phyloP scores from a whole-genome alignment of 2,797 vertebrate genomes.

The Alexandromys oeconomus region DNA sequence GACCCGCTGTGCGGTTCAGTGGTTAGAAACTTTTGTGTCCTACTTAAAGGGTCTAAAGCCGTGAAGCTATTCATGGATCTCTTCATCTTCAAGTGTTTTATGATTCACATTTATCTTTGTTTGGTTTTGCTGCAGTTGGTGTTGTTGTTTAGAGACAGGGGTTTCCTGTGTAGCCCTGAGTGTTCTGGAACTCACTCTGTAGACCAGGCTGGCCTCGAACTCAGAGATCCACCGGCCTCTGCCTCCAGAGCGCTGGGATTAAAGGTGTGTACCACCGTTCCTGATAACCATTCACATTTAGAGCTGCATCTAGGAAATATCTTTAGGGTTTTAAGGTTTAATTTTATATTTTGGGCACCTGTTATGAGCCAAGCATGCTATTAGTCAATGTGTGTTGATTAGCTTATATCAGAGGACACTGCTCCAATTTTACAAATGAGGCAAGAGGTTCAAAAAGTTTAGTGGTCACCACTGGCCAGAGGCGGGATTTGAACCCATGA shows the following conservation, averaged over 20 bases:
- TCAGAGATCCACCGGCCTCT: not conserved
- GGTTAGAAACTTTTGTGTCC: not conserved
- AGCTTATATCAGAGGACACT: not conserved
- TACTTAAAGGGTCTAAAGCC: conserved; percentile 21
- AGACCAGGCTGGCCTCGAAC: not conserved
- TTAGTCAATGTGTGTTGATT: not conserved
- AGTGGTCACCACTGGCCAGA: not conserved
- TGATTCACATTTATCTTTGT: not conserved
- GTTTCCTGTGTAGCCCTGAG: not conserved
- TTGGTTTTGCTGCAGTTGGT: not conserved
- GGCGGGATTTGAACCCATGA: conserved; percentile 5
- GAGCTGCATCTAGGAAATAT: not conserved
- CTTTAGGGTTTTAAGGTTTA: not conserved
- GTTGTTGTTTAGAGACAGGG: not conserved
- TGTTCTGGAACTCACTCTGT: not conserved
- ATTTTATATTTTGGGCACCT: not conserved
- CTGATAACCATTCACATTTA: not conserved
- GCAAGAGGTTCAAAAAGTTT: not conserved
- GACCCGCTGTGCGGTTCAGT: not conserved
- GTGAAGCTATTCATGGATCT: not conserved
- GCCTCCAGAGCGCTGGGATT: not conserved
- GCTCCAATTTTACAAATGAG: not conserved
- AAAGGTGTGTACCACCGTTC: not conserved
- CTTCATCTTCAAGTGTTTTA: not conserved
- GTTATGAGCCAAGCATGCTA: not conserved